A percentile compares a stretch with the other conserved stretches of the same genome.
Evolutionary conservation across 2,888 invertebrate species (phyloP).

Genomic region (Xestobium rufovillosum): DNA sequence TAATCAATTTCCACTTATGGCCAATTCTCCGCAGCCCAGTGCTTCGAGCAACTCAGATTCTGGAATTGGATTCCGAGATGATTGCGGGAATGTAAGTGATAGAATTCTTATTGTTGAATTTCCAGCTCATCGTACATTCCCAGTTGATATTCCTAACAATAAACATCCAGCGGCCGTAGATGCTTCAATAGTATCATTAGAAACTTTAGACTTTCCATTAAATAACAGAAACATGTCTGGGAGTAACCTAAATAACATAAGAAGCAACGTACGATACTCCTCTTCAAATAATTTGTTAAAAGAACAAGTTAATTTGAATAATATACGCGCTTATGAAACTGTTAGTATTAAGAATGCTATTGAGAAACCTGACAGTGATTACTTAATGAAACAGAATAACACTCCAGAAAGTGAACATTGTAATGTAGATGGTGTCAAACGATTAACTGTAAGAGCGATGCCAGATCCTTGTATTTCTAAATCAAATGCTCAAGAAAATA

Average conservation of each 20-base stretch:
- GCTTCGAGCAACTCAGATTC: slow-evolving; percentile 93
- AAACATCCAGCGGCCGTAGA: slow-evolving; percentile 37
- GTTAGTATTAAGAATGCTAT: slow-evolving; percentile 28
- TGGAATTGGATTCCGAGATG: slow-evolving; percentile 89
- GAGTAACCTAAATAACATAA: slow-evolving; percentile 24
- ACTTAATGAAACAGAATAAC: slow-evolving; percentile 26
- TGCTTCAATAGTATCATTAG: slow-evolving; percentile 32
- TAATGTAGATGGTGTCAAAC: slow-evolving; percentile 28
- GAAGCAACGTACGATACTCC: slow-evolving; percentile 12
- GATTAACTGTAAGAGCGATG: slow-evolving; percentile 60
- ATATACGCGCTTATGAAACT: slow-evolving; percentile 36
- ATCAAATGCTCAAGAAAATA: too few species aligned
- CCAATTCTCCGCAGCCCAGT: slow-evolving; percentile 79
- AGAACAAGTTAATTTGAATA: slow-evolving; percentile 29
- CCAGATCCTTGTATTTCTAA: slow-evolving; percentile 47
- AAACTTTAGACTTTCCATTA: slow-evolving; percentile 30
- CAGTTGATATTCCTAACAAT: slow-evolving; percentile 24
- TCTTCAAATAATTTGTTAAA: not conserved
- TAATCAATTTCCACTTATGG: slow-evolving; percentile 50
- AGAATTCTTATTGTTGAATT: slow-evolving; percentile 73
- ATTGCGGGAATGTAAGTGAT: slow-evolving; percentile 76
- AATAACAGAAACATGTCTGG: slow-evolving; percentile 23
- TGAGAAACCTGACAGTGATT: slow-evolving; percentile 23
- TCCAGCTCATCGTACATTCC: slow-evolving; percentile 42
- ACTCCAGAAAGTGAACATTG: slow-evolving; percentile 18